Conservation (phyloP, 1,140 invertebrate species). For the Ridgeia piscesae region DNA sequence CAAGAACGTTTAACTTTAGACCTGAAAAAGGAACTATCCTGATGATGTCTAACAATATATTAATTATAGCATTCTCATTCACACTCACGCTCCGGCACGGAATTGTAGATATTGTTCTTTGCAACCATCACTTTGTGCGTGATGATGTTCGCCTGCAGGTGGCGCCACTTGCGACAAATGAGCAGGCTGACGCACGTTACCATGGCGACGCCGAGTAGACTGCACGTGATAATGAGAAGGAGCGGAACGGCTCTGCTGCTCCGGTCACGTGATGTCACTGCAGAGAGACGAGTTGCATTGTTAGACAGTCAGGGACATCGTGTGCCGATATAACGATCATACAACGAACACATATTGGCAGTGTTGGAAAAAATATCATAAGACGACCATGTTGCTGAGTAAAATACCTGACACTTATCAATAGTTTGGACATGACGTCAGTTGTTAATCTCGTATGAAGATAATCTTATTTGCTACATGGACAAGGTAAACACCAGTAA, state of each 20-base stretch:
- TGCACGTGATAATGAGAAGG: not conserved
- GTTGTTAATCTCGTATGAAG: too few species aligned
- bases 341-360: too few species aligned
- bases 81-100: not conserved
- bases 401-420: too few species aligned
- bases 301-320: not conserved
- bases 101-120: not conserved
- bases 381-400: too few species aligned
- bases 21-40: too few species aligned
- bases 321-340: too few species aligned
- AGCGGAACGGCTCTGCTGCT: not conserved
- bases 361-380: too few species aligned
- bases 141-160: not conserved
- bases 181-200: not conserved
- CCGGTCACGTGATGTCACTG: not conserved
- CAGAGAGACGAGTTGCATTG: not conserved
- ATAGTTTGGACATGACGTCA: too few species aligned
- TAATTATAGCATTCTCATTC: not conserved
- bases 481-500: too few species aligned
- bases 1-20: too few species aligned
- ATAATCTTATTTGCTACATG: too few species aligned
- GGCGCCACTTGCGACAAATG: not conserved
- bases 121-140: not conserved
- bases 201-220: not conserved
- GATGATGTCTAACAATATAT: not conserved